phyloP scores from a whole-genome alignment of 2,888 invertebrate genomes.

The Phortica okadai region DNA sequence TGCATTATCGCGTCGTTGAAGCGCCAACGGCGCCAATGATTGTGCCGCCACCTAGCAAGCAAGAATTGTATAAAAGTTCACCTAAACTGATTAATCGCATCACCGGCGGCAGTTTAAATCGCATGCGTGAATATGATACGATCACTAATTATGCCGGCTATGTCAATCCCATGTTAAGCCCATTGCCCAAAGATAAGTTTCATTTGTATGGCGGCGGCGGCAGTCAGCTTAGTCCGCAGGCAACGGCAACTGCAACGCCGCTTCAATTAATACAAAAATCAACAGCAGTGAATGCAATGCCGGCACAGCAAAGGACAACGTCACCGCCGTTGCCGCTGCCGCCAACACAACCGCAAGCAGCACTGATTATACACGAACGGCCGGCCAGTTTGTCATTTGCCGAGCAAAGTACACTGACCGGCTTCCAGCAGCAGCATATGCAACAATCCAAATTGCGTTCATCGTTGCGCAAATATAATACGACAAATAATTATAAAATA shows the following conservation, averaged over 20 bases:
- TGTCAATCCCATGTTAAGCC: constrained; percentile 55
- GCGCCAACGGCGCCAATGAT: constrained; percentile 29
- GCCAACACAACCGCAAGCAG: neutral
- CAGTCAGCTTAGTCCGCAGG: neutral
- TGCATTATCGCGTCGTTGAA: constrained; percentile 19
- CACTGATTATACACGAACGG: constrained; percentile 64
- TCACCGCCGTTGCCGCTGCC: neutral
- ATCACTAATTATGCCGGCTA: constrained; percentile 46
- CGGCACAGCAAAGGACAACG: constrained; percentile 31
- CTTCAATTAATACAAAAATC: neutral
- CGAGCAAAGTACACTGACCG: constrained; percentile 54
- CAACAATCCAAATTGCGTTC: constrained; percentile 83
- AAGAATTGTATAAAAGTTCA: constrained; percentile 68
- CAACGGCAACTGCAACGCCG: constrained; percentile 42
- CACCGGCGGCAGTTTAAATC: constrained; percentile 51
- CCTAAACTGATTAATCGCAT: constrained; percentile 68
- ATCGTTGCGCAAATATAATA: constrained; percentile 85
- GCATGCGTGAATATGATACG: constrained; percentile 70
- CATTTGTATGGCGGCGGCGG: neutral
- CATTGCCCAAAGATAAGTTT: constrained; percentile 61
- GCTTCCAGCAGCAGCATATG: constrained; percentile 47
- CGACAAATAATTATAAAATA: constrained; percentile 63
- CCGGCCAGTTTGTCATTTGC: constrained; percentile 77
- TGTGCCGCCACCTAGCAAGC: constrained; percentile 63
- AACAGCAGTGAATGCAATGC: neutral